These are phyloP conservation scores for Spisula subtruncata DNA, from an alignment of 2,888 invertebrate species.

Conservation along the genomic window DNA sequence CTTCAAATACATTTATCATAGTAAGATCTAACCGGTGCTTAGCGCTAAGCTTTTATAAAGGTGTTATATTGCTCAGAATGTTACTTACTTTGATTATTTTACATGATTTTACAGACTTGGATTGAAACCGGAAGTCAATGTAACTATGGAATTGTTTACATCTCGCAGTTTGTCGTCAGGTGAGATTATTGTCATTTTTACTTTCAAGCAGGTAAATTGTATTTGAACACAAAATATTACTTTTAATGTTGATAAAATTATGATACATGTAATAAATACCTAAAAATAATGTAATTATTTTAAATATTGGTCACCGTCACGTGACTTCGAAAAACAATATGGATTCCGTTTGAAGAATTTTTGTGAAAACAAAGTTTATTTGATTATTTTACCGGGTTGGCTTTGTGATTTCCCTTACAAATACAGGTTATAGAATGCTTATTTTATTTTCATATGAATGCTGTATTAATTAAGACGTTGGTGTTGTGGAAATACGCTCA, in stretches of 20 bases:
- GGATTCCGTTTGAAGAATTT: conserved; percentile 37
- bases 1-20: too few relatives aligned
- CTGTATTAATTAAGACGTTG: background rate
- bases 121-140: conserved; percentile 79
- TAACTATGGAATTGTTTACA: conserved; percentile 73
- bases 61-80: background rate
- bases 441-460: background rate
- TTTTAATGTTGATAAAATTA: background rate
- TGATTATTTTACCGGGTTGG: background rate
- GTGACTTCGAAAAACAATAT: conserved; percentile 71
- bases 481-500: background rate
- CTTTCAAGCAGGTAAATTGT: background rate
- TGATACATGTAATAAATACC: background rate
- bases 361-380: background rate
- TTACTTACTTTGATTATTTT: conserved; percentile 21
- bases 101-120: conserved; percentile 31
- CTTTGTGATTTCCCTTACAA: background rate
- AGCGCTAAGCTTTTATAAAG: too few relatives aligned
- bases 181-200: background rate
- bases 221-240: background rate
- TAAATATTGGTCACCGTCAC: conserved; percentile 66
- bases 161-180: conserved; percentile 29
- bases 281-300: background rate
- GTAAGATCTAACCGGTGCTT: too few relatives aligned
- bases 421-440: background rate